Evolutionary conservation across 2,888 invertebrate genomes (phyloP).

Genomic region (Zootermopsis nevadensis): DNA sequence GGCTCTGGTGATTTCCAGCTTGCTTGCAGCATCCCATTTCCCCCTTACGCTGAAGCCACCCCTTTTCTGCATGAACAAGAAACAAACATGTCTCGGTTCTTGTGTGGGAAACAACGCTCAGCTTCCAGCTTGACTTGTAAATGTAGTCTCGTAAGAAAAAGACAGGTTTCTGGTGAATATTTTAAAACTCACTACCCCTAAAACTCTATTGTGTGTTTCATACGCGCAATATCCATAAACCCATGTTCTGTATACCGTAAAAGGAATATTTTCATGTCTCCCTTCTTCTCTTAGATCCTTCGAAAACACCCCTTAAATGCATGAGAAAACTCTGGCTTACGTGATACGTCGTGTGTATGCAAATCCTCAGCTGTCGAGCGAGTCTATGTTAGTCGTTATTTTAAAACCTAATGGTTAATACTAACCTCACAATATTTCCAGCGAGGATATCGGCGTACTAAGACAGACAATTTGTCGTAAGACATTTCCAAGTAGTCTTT

Average conservation of each 20-base stretch:
- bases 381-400: neutral
- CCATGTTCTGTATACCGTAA: neutral
- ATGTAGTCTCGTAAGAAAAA: conserved; percentile 2
- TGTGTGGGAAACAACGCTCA: conserved; percentile 19
- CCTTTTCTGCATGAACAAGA: conserved; percentile 31
- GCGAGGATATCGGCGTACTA: neutral
- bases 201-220: neutral
- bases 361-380: neutral
- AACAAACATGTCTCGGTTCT: neutral
- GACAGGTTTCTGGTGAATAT: conserved; percentile 23
- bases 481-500: neutral
- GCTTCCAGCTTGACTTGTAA: conserved; percentile 14
- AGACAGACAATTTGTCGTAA: neutral
- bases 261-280: neutral
- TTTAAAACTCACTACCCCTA: neutral
- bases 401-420: neutral
- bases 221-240: neutral
- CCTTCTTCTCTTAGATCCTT: conserved; percentile 4
- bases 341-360: neutral
- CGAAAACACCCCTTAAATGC: neutral
- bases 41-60: conserved; percentile 25
- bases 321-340: conserved; percentile 1
- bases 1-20: neutral
- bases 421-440: neutral
- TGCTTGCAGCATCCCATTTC: conserved; percentile 12